Evolutionary conservation across 2,113 vertebrate species (phyloP), one percentile per base, ranked within the genome.

Genomic region (Thunnus thynnus): DNA sequence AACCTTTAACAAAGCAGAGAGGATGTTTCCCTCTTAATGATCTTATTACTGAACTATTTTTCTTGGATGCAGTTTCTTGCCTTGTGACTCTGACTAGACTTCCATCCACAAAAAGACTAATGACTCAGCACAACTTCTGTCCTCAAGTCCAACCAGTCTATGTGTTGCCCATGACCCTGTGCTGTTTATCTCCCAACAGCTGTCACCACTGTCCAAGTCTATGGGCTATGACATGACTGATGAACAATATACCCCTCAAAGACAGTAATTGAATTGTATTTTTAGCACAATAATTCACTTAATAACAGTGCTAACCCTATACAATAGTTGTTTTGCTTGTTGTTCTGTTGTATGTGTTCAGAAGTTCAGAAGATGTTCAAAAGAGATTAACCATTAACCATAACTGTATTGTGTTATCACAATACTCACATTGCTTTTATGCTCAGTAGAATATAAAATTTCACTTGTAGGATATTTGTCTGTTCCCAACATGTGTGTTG

Each of bases 91-190:
- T 73, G 68, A 83, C 68, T 46, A 50, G 12, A 70, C 20, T 82
- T 84, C 22, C 27, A 72, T 3, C 76, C 80, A 72, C 69, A 72
- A 68, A 83, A 65, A 55, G 68, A 70, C 70, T 11, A 80, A 89
- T 88, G 80, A 89, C 80, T 90, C 80, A 82, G 78, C 77, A 80
- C 44, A 80, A 48, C 32, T 76, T 68, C 22, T 17, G 46, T 69
- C 56, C 20, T 48, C 3, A 44, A 46, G 16, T 62, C 44, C 47
- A 84, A 47, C 17, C 52, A 17, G 67, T 55, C 58, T n/a, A n/a
- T 6, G 63, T 27, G 17, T n/a, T 47, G 32, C 25, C 72, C 73
- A 72, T 48, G 55, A 67, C 61, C 60, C 47, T 57, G 20, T 16
- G 32, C 16, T 50, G 46, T 52, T 36, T 41, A 41, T 63, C 30